A percentile compares a stretch with the other conserved stretches of the same genome.
Evolutionary conservation across 1,140 invertebrate genomes (phyloP).

Genomic region (Cylas formicarius): DNA sequence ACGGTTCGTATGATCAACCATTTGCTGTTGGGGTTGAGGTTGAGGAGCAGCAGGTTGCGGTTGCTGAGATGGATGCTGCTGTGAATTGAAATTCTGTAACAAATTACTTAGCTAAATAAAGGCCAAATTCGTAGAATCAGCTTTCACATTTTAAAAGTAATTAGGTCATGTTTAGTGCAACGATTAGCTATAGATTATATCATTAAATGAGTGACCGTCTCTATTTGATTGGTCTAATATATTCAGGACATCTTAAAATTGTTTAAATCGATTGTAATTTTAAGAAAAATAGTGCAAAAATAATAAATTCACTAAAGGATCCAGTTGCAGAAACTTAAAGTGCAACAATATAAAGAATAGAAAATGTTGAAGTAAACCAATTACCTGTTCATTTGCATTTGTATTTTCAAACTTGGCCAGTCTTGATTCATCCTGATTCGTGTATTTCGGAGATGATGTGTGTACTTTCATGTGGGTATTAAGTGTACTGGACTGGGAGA

Average conservation of each 20-base stretch:
- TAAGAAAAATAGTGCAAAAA: no score
- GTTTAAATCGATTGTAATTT: no score
- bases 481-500: constrained; percentile 41
- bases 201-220: no score
- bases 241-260: no score
- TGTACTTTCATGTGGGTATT: constrained; percentile 42
- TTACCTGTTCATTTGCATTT: background rate
- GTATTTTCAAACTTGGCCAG: constrained; percentile 18
- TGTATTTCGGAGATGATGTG: constrained; percentile 30
- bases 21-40: constrained; percentile 18
- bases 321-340: no score
- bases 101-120: background rate
- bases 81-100: constrained; percentile 1
- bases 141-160: no score
- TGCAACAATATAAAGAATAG: no score
- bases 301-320: no score
- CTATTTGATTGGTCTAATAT: no score
- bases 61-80: constrained; percentile 10
- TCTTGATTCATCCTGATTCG: constrained; percentile 26
- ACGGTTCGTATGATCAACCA: constrained; percentile 19
- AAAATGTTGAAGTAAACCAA: background rate
- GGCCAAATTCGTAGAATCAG: no score
- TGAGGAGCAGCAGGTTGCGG: constrained; percentile 23
- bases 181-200: no score
- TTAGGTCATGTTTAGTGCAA: no score